Evolutionary conservation across 2,888 invertebrate genomes (phyloP).

Genomic region (Myopa testacea): DNA sequence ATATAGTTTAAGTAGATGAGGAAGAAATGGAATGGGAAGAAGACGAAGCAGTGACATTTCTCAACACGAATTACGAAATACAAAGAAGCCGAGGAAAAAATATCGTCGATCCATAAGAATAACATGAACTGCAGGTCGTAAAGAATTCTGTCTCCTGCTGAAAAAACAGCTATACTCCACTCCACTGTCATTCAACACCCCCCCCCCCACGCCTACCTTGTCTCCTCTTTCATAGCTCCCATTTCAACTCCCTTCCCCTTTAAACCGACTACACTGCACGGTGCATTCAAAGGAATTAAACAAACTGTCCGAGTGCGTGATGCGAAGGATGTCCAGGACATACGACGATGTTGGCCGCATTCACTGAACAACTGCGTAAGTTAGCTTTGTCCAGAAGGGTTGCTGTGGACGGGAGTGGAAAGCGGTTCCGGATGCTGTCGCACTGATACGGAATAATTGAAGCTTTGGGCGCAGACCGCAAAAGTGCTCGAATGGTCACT

Average conservation of each 20-base stretch:
- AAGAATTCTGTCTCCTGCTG: conserved; percentile 14
- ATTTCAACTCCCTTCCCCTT: neutral
- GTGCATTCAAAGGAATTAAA: conserved; percentile 28
- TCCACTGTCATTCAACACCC: neutral
- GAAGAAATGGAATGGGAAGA: neutral
- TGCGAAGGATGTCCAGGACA: neutral
- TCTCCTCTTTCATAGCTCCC: neutral
- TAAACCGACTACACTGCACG: neutral
- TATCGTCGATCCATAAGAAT: neutral
- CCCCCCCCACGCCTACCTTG: neutral
- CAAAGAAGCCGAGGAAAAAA: neutral
- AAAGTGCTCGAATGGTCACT: conserved; percentile 19
- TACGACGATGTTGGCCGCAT: neutral
- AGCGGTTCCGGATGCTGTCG: conserved; percentile 13
- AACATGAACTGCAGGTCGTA: conserved; percentile 15
- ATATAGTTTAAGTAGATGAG: neutral
- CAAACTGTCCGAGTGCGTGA: conserved; percentile 29
- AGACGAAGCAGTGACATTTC: neutral
- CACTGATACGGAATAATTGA: conserved; percentile 31
- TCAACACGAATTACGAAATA: neutral
- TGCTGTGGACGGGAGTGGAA: neutral
- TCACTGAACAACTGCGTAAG: too few relatives aligned
- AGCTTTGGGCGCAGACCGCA: conserved; percentile 27
- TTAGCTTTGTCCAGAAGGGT: neutral
- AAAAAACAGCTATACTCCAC: too few relatives aligned